A percentile compares a stretch with the other conserved stretches of the same genome.
Conservation (phyloP, 2,888 invertebrate species). For the Xanthorhoe designata region DNA sequence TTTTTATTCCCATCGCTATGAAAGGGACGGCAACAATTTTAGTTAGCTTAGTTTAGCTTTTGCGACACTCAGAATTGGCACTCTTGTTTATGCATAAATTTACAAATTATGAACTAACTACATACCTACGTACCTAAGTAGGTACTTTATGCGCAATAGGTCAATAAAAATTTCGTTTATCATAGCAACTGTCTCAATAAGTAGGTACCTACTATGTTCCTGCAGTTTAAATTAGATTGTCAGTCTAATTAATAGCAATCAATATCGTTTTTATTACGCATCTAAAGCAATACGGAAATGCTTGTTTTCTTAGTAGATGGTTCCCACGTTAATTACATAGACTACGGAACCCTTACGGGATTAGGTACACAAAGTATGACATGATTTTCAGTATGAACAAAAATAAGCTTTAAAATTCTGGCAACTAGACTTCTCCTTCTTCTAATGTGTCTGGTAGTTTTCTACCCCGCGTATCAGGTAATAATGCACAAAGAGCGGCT, state of each 20-base stretch:
- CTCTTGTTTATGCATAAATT: neutral
- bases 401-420: conserved; percentile 36
- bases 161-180: neutral
- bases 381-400: conserved; percentile 11
- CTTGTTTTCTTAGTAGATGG: no score
- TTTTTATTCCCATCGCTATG: no score
- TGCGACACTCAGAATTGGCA: no score
- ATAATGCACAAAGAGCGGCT: conserved; percentile 87
- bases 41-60: no score
- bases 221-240: neutral
- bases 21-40: no score
- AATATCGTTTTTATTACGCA: no score
- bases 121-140: neutral
- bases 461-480: conserved; percentile 92
- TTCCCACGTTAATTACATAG: no score
- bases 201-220: neutral
- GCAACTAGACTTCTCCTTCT: conserved; percentile 88
- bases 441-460: conserved; percentile 92
- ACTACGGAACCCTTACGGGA: neutral
- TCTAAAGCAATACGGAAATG: no score
- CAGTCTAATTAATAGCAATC: no score
- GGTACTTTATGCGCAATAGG: neutral
- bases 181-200: neutral
- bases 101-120: neutral
- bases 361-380: neutral